A percentile compares a stretch with the other conserved stretches of the same genome.
phyloP scores from a whole-genome alignment of 2,113 vertebrate species.

The Procavia capensis region DNA sequence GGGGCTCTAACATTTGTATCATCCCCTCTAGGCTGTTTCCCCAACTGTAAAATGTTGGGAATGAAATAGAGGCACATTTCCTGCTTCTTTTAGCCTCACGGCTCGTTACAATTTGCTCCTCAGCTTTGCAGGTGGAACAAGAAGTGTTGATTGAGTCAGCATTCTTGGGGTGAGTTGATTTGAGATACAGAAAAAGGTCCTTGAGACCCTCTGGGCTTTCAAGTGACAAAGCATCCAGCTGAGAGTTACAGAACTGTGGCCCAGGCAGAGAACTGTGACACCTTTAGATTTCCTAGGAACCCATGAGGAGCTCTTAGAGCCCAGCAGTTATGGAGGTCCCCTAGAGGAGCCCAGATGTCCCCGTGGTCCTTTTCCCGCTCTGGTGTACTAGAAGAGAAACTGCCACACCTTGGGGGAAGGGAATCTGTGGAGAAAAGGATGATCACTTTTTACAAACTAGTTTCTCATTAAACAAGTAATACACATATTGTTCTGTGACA shows the following conservation, averaged over 20 bases:
- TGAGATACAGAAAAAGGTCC: background rate
- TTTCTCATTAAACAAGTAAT: too few species aligned
- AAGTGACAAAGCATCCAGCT: background rate
- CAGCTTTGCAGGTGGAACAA: background rate
- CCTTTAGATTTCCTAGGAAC: background rate
- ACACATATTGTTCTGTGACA: too few species aligned
- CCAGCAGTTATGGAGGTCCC: background rate
- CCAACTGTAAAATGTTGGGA: background rate
- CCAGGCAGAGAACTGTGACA: background rate
- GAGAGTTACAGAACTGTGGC: background rate
- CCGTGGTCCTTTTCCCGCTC: background rate
- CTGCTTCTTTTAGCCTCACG: background rate
- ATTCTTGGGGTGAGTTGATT: background rate
- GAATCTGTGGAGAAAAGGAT: background rate
- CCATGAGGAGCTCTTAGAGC: background rate
- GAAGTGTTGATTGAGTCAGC: background rate
- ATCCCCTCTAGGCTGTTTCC: background rate
- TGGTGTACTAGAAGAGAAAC: slow-evolving; percentile 8
- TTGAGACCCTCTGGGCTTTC: background rate
- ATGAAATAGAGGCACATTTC: background rate
- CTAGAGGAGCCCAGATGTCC: background rate
- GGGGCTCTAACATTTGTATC: background rate
- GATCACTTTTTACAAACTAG: too few species aligned
- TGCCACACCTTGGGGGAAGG: background rate
- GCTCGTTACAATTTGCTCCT: background rate